Percentiles rank a stretch among this genome's conserved stretches.
These are phyloP conservation scores for Tanypteryx hageni DNA, from an alignment of 2,888 invertebrate species.

Conservation along the genomic window DNA sequence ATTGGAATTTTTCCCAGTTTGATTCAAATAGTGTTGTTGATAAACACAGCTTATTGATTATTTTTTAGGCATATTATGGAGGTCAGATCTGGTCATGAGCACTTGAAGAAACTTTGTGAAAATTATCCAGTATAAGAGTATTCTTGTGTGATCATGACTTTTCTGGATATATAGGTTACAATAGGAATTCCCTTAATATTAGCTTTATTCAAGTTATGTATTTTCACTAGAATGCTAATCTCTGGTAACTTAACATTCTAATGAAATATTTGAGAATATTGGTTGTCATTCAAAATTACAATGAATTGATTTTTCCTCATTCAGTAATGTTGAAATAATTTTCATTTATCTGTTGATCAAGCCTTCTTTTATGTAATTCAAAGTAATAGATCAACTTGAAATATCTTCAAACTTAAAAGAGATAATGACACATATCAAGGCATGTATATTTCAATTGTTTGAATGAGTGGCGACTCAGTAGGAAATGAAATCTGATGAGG, in stretches of 20 bases:
- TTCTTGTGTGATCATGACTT: slow-evolving; percentile 54
- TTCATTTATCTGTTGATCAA: no score
- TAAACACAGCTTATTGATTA: slow-evolving; percentile 22
- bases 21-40: background rate
- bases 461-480: slow-evolving; percentile 46
- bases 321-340: no score
- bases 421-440: background rate
- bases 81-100: slow-evolving; percentile 41
- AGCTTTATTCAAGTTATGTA: background rate
- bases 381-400: no score
- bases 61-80: slow-evolving; percentile 21
- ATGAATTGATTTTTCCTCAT: background rate
- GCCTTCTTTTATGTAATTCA: no score
- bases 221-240: background rate
- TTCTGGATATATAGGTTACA: slow-evolving; percentile 4
- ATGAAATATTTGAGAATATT: background rate
- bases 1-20: slow-evolving; percentile 49
- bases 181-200: slow-evolving; percentile 21
- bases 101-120: slow-evolving; percentile 48
- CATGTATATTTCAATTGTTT: slow-evolving; percentile 13
- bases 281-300: background rate
- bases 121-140: slow-evolving; percentile 29
- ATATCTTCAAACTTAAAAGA: no score
- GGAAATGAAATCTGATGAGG: slow-evolving; percentile 11
- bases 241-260: background rate